A percentile compares a stretch with the other conserved stretches of the same genome.
phyloP scores from a whole-genome alignment of 2,113 vertebrate species.

The Sciurus niger region DNA sequence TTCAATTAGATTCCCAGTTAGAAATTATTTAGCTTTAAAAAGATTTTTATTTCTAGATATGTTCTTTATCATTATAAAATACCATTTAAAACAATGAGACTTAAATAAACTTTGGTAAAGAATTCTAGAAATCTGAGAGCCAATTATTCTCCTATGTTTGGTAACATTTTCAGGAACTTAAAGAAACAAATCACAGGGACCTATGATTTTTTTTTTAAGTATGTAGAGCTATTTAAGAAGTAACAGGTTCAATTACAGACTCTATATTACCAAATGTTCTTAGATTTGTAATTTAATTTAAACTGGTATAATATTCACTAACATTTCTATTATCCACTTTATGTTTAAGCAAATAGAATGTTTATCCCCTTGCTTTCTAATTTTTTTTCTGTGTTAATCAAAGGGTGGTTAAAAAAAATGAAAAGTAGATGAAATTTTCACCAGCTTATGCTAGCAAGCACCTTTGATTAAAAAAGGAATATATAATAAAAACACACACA shows the following conservation, averaged over 20 bases:
- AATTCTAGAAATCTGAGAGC: neutral
- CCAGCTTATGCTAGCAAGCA: constrained; percentile 7
- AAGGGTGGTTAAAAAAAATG: constrained; percentile 28
- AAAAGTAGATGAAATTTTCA: constrained; percentile 32
- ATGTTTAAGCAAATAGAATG: neutral
- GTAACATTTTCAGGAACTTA: constrained; percentile 38
- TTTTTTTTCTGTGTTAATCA: constrained; percentile 5
- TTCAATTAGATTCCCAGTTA: neutral
- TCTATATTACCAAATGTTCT: neutral
- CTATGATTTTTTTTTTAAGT: neutral
- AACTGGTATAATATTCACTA: neutral
- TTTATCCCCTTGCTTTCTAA: constrained; percentile 6
- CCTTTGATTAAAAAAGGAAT: neutral
- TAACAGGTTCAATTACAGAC: constrained; percentile 1
- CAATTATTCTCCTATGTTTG: neutral
- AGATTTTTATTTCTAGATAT: neutral
- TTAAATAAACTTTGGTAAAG: constrained; percentile 9
- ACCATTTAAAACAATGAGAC: constrained; percentile 6
- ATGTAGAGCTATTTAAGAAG: neutral
- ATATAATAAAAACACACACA: neutral
- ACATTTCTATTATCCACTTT: neutral
- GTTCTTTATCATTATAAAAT: neutral
- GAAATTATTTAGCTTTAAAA: constrained; percentile 51
- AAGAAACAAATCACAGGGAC: neutral
- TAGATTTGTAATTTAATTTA: constrained; percentile 49